Evolutionary conservation across 2,888 invertebrate genomes (phyloP).

Genomic region (Cephus runcator): DNA sequence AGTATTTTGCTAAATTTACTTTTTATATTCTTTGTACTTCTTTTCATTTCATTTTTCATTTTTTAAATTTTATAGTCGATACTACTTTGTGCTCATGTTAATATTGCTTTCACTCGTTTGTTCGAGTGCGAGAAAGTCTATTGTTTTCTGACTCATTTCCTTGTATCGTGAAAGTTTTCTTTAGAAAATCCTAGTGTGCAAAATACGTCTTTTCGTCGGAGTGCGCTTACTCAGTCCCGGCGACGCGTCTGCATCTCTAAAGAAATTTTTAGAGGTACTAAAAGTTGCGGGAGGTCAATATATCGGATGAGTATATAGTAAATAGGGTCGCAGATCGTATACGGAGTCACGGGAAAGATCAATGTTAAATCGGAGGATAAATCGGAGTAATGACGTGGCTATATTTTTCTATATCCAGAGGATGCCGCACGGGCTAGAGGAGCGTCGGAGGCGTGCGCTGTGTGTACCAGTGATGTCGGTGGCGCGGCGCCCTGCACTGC

Average conservation of each 20-base stretch:
- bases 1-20: background rate
- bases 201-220: background rate
- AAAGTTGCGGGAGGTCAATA: background rate
- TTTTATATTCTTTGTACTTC: background rate
- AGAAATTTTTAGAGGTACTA: background rate
- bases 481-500: slow-evolving; percentile 63
- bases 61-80: background rate
- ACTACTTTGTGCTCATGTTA: background rate
- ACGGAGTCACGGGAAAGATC: background rate
- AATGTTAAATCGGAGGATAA: background rate
- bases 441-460: slow-evolving; percentile 62
- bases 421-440: slow-evolving; percentile 62
- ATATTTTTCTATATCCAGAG: slow-evolving; percentile 42
- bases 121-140: background rate
- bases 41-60: background rate
- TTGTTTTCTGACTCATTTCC: background rate
- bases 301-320: background rate
- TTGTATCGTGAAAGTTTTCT: background rate
- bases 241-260: background rate
- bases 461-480: slow-evolving; percentile 77
- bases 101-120: background rate
- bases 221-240: background rate
- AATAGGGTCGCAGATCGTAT: background rate
- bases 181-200: background rate
- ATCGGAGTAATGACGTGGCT: background rate